A percentile compares a stretch with the other conserved stretches of the same genome.
These are phyloP conservation scores for Drosophila hydei DNA, from an alignment of 1,140 invertebrate genomes.

Conservation along the genomic window DNA sequence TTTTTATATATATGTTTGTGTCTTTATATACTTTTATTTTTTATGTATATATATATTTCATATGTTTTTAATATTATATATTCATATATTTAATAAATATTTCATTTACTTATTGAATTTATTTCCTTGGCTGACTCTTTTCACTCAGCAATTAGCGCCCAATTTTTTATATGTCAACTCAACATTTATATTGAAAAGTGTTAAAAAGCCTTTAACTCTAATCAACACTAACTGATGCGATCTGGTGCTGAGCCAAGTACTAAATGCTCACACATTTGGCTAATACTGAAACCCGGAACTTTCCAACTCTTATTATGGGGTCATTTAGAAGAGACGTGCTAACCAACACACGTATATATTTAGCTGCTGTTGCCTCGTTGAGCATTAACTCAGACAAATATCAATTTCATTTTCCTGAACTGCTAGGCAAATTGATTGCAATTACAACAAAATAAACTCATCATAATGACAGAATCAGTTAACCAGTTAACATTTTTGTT, in stretches of 20 bases:
- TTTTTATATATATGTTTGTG: neutral
- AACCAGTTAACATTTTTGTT: conserved; percentile 19
- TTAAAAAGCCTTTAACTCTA: too few species aligned
- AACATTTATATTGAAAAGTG: too few species aligned
- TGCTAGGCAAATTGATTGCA: conserved; percentile 21
- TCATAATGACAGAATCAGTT: conserved; percentile 25
- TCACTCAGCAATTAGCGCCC: too few species aligned
- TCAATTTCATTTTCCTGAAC: neutral
- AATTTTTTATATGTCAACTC: too few species aligned
- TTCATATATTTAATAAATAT: too few species aligned
- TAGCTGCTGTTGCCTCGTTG: neutral
- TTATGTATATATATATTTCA: too few species aligned
- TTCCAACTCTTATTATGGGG: neutral
- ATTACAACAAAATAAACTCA: conserved; percentile 37
- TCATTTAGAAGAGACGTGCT: conserved; percentile 1
- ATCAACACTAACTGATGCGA: neutral
- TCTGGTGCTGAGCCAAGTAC: neutral
- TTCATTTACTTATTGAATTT: too few species aligned
- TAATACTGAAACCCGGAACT: neutral
- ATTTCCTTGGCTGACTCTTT: too few species aligned
- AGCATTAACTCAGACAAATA: conserved; percentile 10
- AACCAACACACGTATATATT: neutral
- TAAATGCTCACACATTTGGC: neutral
- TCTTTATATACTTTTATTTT: too few species aligned
- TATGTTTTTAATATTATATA: too few species aligned